Base-by-base conservation (phyloP, 1,140 invertebrate genomes). In the Apis cerana region DNA sequence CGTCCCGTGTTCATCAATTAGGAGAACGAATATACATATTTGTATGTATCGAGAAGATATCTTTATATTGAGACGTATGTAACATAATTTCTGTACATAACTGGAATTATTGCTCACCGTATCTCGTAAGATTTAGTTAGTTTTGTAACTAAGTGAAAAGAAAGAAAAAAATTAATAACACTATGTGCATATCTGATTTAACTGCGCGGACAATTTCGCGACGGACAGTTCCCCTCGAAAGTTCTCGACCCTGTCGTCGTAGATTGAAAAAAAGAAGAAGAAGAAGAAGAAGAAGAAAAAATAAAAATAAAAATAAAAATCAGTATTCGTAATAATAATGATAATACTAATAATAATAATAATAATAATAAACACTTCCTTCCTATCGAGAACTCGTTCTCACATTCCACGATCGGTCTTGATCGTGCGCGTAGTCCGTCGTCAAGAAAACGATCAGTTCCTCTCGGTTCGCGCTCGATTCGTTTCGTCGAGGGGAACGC, bases 81-180 rank as follows among this genome's bases (percentile, higher is more conserved):
- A 93, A 93, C 84, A 93, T 94, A 93, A 91, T 92, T 91, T 92
- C 82, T 94, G 93, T 94, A 94, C 76, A 94, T 94, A 94, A 91
- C 90, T 93, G 90, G 92, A 94, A 93, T 93, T 92, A 93, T 93
- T 92, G 93, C 93, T 93, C 92, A 92, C 89, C 88, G 90, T 93
- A 93, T 92, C 90, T 94, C 83, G 86, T 94, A 94, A 93, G 92
- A 81, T 93, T 94, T 93, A 94, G 92, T 93, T 94, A 94, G 92
- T 92, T 93, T 93, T 93, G 82, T 91, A 91, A 93, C 89, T 94
- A 90, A 91, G 89, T 92, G 91, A 58, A 80, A 54, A 62, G 12
- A 27, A 62, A 33, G 19, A n/a, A 68, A 8, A 67, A n/a, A 65
- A 65, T n/a, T 13, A 33, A 52, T 43, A 59, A 83, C 80, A 91